Conservation (phyloP, 1,140 invertebrate species). For the Metaphire vulgaris region DNA sequence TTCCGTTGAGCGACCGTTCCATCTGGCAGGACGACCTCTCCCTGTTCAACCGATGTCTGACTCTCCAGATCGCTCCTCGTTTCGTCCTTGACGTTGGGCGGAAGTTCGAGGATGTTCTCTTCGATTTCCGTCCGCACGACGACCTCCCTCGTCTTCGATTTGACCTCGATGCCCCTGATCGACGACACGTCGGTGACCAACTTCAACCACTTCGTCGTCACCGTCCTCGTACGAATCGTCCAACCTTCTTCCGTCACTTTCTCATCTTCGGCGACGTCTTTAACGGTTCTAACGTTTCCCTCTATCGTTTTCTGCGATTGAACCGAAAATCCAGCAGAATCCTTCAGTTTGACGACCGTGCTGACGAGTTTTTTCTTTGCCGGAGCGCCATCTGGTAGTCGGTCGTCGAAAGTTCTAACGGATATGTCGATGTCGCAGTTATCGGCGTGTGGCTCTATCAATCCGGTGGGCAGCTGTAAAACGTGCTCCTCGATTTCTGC, state of each 20-base stretch:
- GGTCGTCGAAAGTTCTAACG: constrained; percentile 36
- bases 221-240: neutral
- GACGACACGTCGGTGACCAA: neutral
- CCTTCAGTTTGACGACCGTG: neutral
- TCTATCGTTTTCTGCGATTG: constrained; percentile 2
- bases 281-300: neutral
- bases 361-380: constrained; percentile 18
- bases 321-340: neutral
- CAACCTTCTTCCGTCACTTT: neutral
- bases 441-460: constrained; percentile 8
- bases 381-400: constrained; percentile 37
- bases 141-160: neutral
- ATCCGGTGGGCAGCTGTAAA: constrained; percentile 14
- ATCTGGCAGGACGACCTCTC: neutral
- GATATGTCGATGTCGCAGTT: neutral
- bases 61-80: neutral
- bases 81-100: neutral
- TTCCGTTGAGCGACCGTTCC: neutral
- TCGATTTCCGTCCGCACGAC: constrained; percentile 8
- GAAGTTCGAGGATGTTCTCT: constrained; percentile 20
- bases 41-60: neutral
- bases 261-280: neutral
- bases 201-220: neutral
- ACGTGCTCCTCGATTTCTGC: constrained; percentile 16
- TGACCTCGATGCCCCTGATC: neutral